Evolutionary conservation across 2,888 invertebrate species (phyloP).

Genomic region (Coelogynopora nodosa): DNA sequence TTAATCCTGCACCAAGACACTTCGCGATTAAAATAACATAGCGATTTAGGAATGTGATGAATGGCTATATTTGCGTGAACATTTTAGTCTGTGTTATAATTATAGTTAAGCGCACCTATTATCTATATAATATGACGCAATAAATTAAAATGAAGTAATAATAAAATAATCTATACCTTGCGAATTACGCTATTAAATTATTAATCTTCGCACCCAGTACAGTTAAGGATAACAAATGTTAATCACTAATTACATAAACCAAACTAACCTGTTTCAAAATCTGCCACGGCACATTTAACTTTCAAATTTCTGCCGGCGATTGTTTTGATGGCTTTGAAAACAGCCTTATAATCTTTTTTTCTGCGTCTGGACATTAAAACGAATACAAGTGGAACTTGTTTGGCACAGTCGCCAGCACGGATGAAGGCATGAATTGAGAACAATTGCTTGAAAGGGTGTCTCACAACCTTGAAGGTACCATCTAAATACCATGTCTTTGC

Average conservation of each 20-base stretch:
- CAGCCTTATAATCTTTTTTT: conserved; percentile 43
- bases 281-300: neutral
- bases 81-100: too few relatives aligned
- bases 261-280: neutral
- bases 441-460: conserved; percentile 43
- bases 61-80: too few relatives aligned
- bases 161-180: too few relatives aligned
- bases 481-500: conserved; percentile 43
- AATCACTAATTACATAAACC: neutral
- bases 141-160: too few relatives aligned
- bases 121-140: too few relatives aligned
- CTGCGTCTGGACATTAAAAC: conserved; percentile 35
- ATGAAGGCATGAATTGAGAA: conserved; percentile 43
- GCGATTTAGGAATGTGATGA: too few relatives aligned
- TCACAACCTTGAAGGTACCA: conserved; percentile 46
- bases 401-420: neutral
- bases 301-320: neutral
- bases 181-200: too few relatives aligned
- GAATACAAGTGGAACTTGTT: conserved; percentile 46
- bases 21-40: too few relatives aligned
- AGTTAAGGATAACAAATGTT: too few relatives aligned
- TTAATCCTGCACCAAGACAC: too few relatives aligned
- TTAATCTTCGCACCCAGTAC: too few relatives aligned
- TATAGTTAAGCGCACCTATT: too few relatives aligned
- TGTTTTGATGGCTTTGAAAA: conserved; percentile 35